Evolutionary conservation across 1,140 invertebrate species (phyloP).

Genomic region (Drosophila auraria): DNA sequence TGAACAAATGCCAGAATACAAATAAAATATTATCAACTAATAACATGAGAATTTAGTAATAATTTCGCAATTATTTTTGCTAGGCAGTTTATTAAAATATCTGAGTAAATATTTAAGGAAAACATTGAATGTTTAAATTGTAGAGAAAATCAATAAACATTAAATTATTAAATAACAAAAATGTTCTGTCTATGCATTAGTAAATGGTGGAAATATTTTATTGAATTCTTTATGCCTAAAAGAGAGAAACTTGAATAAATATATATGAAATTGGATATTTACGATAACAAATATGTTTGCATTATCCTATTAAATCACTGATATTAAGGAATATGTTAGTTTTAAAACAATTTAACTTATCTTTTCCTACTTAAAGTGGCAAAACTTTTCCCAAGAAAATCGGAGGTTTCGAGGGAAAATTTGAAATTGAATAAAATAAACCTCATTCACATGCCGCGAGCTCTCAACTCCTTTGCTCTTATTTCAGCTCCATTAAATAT

Average conservation of each 20-base stretch:
- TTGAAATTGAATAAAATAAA: slow-evolving; percentile 11
- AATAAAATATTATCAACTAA: slow-evolving; percentile 10
- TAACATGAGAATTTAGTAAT: slow-evolving; percentile 14
- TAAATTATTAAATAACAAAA: background rate
- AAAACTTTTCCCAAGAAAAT: background rate
- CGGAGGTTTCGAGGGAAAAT: background rate
- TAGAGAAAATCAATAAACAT: background rate
- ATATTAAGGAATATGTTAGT: background rate
- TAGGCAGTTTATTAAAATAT: slow-evolving; percentile 2
- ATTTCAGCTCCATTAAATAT: slow-evolving; percentile 80
- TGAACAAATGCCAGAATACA: slow-evolving; percentile 3
- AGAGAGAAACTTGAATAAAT: no score
- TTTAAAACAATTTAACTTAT: background rate
- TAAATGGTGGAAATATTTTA: no score
- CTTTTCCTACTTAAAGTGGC: background rate
- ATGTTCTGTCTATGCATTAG: no score
- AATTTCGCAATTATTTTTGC: background rate
- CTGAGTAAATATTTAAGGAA: background rate
- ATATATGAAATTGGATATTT: no score
- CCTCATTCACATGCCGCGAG: slow-evolving; percentile 6
- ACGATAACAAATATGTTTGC: no score
- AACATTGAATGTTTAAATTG: background rate
- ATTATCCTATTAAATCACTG: no score
- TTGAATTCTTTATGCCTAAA: no score
- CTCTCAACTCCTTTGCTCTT: slow-evolving; percentile 44